Evolutionary conservation across 2,113 vertebrate genomes (phyloP), one percentile per base, ranked within the genome.

Genomic region (Pandion haliaetus): DNA sequence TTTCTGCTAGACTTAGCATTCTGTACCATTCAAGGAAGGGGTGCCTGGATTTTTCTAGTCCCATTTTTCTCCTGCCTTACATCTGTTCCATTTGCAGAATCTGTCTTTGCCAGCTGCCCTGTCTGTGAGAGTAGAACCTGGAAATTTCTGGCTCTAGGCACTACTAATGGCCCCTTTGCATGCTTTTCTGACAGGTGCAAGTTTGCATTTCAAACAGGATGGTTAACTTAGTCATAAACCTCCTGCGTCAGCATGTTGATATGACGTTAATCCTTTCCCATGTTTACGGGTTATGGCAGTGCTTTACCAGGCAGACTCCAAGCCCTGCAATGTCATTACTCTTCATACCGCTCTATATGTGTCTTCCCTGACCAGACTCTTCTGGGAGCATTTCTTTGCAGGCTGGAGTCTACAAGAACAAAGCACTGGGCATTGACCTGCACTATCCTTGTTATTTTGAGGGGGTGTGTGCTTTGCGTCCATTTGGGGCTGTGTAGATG

Each of bases 121-220:
- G 57, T 23, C 52, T 73, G 29, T 86, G 67, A 89, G 72, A 83
- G 47, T 40, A 89, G 81, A 89, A 86, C 54, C 44, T 80, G 72
- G 38, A 89, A 28, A 69, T 73, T 77, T 77, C 88, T 96, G 72
- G 38, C 45, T 83, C 42, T n/a, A 50, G 72, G 61, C 57, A 28
- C 24, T 76, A 5, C n/a, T 50, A 28, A 20, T 69, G 71, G 52
- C 28, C n/a, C 12, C 71, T 86, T 86, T 54, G 61, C 49, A 44
- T 76, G 72, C 42, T 86, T 55, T 83, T 86, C 58, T 89, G 71
- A 47, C 9, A 14, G 62, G 29, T 8, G 3, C 69, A 81, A 73
- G 59, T 93, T 91, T 91, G 63, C 58, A 24, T 95, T 95, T 87
- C 94, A 89, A 81, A 91, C 55, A 65, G 26, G 26, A 55, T 91